Conservation (phyloP, 2,113 vertebrate species). For the Python bivittatus region DNA sequence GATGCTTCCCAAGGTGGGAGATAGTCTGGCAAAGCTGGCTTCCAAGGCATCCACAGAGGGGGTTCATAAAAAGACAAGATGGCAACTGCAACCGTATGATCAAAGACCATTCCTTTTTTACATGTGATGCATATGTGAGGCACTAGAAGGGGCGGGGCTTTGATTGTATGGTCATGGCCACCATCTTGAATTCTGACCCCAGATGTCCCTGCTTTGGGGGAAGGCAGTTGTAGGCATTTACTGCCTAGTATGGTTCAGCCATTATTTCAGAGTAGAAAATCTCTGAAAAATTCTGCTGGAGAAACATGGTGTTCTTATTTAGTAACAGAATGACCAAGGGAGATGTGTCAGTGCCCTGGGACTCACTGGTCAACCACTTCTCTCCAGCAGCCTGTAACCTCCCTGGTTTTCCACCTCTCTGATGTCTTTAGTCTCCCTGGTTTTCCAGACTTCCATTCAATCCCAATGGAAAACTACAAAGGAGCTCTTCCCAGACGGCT, state of each 20-base stretch:
- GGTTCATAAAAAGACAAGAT: background rate
- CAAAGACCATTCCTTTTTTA: background rate
- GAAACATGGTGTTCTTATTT: too few species aligned
- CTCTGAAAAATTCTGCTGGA: too few species aligned
- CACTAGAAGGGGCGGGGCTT: background rate
- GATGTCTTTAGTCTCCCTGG: background rate
- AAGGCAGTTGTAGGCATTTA: background rate
- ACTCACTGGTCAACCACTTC: background rate
- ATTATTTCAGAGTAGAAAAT: background rate
- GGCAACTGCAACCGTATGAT: background rate
- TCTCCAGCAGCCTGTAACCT: too few species aligned
- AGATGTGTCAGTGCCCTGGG: background rate
- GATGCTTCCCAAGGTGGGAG: background rate
- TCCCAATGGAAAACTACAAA: background rate
- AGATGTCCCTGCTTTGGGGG: background rate
- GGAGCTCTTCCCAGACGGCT: background rate
- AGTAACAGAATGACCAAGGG: too few species aligned
- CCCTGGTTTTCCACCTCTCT: background rate
- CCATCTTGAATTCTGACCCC: background rate
- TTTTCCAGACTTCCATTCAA: background rate
- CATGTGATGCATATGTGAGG: background rate
- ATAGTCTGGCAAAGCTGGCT: background rate
- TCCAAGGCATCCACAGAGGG: background rate
- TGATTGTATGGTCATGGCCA: background rate
- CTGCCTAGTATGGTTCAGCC: background rate